phyloP scores from a whole-genome alignment of 2,888 invertebrate species.

The Drosophila birchii region DNA sequence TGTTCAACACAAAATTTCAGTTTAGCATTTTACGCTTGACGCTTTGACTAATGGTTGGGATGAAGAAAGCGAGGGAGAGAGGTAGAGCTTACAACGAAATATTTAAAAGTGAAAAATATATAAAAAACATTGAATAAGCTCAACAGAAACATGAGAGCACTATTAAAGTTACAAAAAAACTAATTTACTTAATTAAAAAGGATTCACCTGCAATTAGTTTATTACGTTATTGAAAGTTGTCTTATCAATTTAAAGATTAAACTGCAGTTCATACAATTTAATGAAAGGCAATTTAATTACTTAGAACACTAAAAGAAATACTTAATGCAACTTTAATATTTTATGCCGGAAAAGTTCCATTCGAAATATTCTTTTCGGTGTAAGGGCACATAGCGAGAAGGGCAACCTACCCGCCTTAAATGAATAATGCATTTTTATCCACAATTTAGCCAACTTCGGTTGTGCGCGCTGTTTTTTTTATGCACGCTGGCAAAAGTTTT shows the following conservation, averaged over 20 bases:
- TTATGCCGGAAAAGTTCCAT: too few species aligned
- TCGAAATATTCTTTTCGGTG: neutral
- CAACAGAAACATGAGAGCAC: neutral
- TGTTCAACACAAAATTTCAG: conserved; percentile 76
- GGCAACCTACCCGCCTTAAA: conserved; percentile 43
- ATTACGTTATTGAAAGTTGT: too few species aligned
- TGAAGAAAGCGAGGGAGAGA: neutral
- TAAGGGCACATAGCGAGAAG: neutral
- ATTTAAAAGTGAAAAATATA: neutral
- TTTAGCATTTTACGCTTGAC: conserved; percentile 75
- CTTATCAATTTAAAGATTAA: too few species aligned
- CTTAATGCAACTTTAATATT: too few species aligned
- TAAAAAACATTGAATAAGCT: neutral
- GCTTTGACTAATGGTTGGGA: conserved; percentile 67
- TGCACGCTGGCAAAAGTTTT: conserved; percentile 42
- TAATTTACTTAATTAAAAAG: too few species aligned
- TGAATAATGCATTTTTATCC: conserved; percentile 76
- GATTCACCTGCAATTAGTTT: too few species aligned
- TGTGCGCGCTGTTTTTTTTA: conserved; percentile 29
- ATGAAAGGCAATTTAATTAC: too few species aligned
- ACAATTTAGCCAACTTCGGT: conserved; percentile 65
- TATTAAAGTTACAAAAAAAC: neutral
- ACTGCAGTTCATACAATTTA: too few species aligned
- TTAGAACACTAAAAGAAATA: too few species aligned
- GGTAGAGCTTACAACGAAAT: neutral